Evolutionary conservation across 2,888 invertebrate genomes (phyloP).

Genomic region (Drosophila melanosoma): DNA sequence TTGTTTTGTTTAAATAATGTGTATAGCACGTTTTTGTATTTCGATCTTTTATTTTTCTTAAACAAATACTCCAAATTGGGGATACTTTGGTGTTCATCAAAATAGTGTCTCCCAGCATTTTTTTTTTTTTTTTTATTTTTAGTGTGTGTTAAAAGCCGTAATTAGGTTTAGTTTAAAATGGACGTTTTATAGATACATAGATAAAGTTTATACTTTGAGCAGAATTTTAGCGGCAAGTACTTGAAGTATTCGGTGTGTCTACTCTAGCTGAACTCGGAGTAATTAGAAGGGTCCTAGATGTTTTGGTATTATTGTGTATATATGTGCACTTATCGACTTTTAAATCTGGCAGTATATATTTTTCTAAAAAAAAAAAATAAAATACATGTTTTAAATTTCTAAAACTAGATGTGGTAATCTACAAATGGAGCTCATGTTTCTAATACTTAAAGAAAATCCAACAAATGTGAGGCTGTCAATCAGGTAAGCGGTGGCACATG

Average conservation of each 20-base stretch:
- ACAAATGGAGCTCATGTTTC: neutral
- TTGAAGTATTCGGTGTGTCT: constrained; percentile 45
- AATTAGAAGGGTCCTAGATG: constrained; percentile 20
- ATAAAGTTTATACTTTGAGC: constrained; percentile 60
- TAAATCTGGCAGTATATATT: constrained; percentile 44
- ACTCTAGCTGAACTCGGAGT: constrained; percentile 28
- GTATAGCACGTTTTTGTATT: constrained; percentile 20
- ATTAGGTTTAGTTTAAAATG: constrained; percentile 64
- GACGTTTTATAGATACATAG: constrained; percentile 70
- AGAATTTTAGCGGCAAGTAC: constrained; percentile 59
- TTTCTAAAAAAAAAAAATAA: constrained; percentile 2
- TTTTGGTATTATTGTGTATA: constrained; percentile 11
- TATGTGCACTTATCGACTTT: constrained; percentile 28
- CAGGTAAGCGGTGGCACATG: neutral
- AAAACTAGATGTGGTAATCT: constrained; percentile 10
- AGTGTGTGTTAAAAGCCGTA: constrained; percentile 46
- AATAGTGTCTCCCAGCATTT: constrained; percentile 29
- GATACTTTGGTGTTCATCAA: constrained; percentile 13
- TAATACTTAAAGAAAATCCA: neutral
- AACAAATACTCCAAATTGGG: constrained; percentile 4
- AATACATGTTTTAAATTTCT: constrained; percentile 6
- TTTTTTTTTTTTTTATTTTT: constrained; percentile 26
- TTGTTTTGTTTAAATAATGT: constrained; percentile 21
- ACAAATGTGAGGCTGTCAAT: neutral
- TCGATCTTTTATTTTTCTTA: constrained; percentile 1